These are phyloP conservation scores for Phylloscopus trochiloides DNA, from an alignment of 2,113 vertebrate genomes.

Conservation along the genomic window DNA sequence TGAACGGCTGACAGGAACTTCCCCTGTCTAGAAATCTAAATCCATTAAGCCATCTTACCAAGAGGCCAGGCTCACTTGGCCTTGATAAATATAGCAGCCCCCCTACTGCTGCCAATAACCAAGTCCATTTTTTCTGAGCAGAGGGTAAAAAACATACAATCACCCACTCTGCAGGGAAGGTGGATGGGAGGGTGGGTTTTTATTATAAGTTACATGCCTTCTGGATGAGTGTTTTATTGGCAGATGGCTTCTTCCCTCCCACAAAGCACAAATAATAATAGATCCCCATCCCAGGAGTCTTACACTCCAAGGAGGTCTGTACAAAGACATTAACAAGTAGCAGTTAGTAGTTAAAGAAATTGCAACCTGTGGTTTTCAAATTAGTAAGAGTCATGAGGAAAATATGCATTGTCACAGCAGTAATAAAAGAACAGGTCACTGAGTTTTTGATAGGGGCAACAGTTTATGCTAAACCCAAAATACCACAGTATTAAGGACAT, in stretches of 20 bases:
- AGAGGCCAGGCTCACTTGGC: constrained; percentile 47
- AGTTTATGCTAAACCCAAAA: background rate
- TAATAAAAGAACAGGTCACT: background rate
- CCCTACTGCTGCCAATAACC: constrained; percentile 31
- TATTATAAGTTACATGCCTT: constrained; percentile 56
- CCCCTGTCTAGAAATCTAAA: background rate
- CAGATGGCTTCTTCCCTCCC: constrained; percentile 45
- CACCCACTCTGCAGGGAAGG: constrained; percentile 45
- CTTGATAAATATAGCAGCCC: constrained; percentile 41
- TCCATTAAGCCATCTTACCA: constrained; percentile 46
- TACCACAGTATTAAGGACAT: background rate
- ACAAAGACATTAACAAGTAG: constrained; percentile 57
- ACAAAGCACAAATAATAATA: constrained; percentile 50
- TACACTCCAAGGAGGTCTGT: constrained; percentile 42
- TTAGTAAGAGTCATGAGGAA: constrained; percentile 44
- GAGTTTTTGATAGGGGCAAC: background rate
- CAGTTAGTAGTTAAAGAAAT: constrained; percentile 47
- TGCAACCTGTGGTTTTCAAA: constrained; percentile 63
- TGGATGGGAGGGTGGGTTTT: background rate
- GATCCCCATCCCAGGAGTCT: constrained; percentile 13
- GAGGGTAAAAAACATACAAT: constrained; percentile 44
- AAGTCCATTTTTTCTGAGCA: constrained; percentile 9
- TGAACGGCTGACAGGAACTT: background rate
- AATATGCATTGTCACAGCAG: background rate
- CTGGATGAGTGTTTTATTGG: constrained; percentile 61